Conservation (phyloP, 2,113 vertebrate genomes). For the Brachyhypopomus occidentalis region DNA sequence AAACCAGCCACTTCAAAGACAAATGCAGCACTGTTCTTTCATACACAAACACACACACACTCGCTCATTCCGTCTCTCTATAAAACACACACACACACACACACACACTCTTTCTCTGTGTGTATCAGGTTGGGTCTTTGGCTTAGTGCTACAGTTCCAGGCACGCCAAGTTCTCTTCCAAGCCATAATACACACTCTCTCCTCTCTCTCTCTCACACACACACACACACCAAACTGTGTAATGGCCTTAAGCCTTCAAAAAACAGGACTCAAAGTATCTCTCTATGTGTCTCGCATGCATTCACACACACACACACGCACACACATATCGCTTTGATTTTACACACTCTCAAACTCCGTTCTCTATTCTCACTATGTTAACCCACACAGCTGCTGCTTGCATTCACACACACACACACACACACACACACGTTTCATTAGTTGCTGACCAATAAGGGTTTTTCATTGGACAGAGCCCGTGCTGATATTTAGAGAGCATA, state of each 20-base stretch:
- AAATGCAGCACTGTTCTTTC: conserved; percentile 38
- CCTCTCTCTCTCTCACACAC: conserved; percentile 22
- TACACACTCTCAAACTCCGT: background rate
- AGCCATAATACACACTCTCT: conserved; percentile 9
- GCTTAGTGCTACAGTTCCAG: conserved; percentile 18
- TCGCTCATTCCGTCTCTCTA: background rate
- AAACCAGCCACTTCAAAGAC: background rate
- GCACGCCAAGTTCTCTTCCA: conserved; percentile 33
- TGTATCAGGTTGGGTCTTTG: conserved; percentile 40
- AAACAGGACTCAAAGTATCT: no score
- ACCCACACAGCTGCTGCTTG: background rate
- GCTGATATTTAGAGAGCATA: no score
- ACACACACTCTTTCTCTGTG: conserved; percentile 43
- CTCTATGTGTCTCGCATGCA: no score
- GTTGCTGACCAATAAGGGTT: no score
- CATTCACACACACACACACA: background rate
- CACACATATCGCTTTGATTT: background rate
- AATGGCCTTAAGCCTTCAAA: no score
- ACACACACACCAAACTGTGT: background rate
- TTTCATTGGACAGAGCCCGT: no score
- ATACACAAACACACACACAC: conserved; percentile 9
- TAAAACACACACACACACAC: conserved; percentile 41
- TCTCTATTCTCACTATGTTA: background rate
- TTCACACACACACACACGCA: background rate
- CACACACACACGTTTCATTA: background rate